phyloP scores from a whole-genome alignment of 2,113 vertebrate genomes.

The Gnathonemus echidnorhynchus region DNA sequence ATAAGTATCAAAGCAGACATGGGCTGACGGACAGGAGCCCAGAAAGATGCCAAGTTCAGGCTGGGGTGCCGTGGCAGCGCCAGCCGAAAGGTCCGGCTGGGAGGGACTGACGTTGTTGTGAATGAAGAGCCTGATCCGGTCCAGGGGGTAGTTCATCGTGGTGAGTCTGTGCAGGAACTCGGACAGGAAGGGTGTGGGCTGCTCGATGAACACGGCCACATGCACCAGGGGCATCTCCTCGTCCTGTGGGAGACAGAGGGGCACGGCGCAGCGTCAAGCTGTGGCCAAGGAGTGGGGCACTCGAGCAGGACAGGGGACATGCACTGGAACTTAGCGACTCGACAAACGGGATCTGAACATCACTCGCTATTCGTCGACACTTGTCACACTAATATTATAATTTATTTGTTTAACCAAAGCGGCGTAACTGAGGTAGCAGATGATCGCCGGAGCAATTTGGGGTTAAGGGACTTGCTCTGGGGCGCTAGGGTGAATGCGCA shows the following conservation, averaged over 20 bases:
- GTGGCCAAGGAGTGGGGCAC: background rate
- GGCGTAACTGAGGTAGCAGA: background rate
- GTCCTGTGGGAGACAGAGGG: slow-evolving; percentile 34
- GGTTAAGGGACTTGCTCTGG: background rate
- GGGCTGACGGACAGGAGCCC: background rate
- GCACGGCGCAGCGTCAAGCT: background rate
- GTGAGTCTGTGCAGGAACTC: slow-evolving; percentile 63
- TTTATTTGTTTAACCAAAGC: background rate
- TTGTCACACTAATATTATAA: background rate
- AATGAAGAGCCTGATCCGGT: slow-evolving; percentile 58
- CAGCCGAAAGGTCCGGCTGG: too few relatives aligned
- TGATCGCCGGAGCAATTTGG: background rate
- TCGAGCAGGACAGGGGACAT: background rate
- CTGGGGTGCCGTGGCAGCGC: background rate
- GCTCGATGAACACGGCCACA: slow-evolving; percentile 64
- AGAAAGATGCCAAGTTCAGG: background rate
- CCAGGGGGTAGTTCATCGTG: slow-evolving; percentile 56
- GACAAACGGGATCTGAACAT: background rate
- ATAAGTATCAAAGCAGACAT: background rate
- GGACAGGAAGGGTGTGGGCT: slow-evolving; percentile 63
- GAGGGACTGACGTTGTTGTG: slow-evolving; percentile 59
- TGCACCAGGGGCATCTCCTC: slow-evolving; percentile 56
- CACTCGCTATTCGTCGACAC: background rate
- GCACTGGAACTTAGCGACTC: background rate
- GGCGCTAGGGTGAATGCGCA: background rate